Conservation (phyloP, 2,888 invertebrate genomes). For the Glaucopsyche alexis region DNA sequence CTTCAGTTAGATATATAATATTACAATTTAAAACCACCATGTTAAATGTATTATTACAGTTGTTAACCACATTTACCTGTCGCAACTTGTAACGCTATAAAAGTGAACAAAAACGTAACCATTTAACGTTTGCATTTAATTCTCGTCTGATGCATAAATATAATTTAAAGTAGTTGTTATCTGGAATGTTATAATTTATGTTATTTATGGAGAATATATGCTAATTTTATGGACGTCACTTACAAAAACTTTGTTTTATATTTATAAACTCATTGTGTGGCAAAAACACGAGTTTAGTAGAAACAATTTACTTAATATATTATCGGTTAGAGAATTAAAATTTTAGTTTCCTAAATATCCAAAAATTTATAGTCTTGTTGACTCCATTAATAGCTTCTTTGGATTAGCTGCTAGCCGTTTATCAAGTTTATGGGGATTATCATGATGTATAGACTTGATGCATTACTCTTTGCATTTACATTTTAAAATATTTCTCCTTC, state of each 20-base stretch:
- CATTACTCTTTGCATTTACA: neutral
- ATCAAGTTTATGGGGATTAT: conserved; percentile 14
- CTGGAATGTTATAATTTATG: conserved; percentile 25
- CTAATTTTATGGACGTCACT: conserved; percentile 16
- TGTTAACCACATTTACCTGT: conserved; percentile 12
- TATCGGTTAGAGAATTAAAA: neutral
- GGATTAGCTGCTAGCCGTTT: neutral
- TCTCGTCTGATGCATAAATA: conserved; percentile 20
- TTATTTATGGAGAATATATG: conserved; percentile 22
- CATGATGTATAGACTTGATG: neutral
- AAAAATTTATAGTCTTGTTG: conserved; percentile 13
- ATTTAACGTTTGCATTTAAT: conserved; percentile 23
- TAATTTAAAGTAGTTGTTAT: conserved; percentile 6
- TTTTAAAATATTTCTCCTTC: neutral
- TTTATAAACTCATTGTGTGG: conserved; percentile 5
- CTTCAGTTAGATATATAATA: neutral
- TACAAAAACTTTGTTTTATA: conserved; percentile 13
- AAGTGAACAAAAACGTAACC: conserved; percentile 20
- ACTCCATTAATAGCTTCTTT: conserved; percentile 8
- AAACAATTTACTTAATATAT: neutral
- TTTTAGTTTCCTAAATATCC: neutral
- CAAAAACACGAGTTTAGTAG: neutral
- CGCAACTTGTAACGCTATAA: conserved; percentile 23
- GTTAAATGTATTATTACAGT: conserved; percentile 19
- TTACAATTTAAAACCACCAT: neutral